Evolutionary conservation across 1,140 invertebrate genomes (phyloP), one percentile per base, ranked within the genome.

Genomic region (Rhyacophila brunnea): DNA sequence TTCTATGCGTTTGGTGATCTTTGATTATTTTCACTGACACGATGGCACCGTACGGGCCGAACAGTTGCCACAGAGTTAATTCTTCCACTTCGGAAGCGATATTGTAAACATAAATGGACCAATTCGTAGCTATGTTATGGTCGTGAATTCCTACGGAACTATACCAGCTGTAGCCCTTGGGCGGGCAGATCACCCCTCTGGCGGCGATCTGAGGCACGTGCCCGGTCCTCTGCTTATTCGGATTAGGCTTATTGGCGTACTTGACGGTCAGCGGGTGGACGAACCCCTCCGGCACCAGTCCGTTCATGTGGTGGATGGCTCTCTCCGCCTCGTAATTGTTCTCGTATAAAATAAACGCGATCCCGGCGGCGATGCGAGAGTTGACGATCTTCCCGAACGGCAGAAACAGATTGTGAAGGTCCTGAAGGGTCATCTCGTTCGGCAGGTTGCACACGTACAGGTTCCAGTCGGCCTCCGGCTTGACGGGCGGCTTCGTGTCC

Each of bases 61-160:
- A 99, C 60, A 99, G 79, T 78, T 98, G 95, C 97, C 97, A 99
- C 56, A 99, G 81, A 52, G 96, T 92, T 72, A 95, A 92, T 78
- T 99, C 97, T 75, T 99, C 96, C 0, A 96, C 96, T 76, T 99
- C 97, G 2, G 96, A 94, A 14, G 95, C 94, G 70, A 99, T 81
- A 80, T 99, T 99, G 82, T 98, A 99, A 47, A 99, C 94, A 78
- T 99, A 99, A 75, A 99, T 96, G 76, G 95, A 97, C 92, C 95
- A 99, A 49, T 92, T 93, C 64, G 91, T 71, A 47, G 76, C 43
- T 17, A 45, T 17, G 17, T 45, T 45, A 64, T 81, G 80, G 62
- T 81, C 80, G 62, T 79, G 79, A 58, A 81, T 78, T 70, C 73
- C 75, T 70, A 80, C 75, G 68, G 80, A 74, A 68, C 80, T 82